These are phyloP conservation scores for Acanthis flammea DNA, from an alignment of 2,797 vertebrate genomes.

Conservation along the genomic window DNA sequence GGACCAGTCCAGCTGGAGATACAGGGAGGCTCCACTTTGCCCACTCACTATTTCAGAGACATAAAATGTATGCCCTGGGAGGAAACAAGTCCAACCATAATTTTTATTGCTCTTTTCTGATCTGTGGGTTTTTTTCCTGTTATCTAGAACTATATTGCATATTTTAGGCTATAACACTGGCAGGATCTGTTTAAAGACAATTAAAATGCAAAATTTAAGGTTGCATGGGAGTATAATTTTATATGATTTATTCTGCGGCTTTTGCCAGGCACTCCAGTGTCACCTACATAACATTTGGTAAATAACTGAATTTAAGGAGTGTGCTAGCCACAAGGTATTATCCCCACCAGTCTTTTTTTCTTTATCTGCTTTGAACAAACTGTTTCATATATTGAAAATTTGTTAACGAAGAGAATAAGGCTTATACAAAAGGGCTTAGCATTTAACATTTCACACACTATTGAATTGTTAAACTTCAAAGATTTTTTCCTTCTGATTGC, in stretches of 20 bases:
- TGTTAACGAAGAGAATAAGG: neutral
- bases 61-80: conserved; percentile 8
- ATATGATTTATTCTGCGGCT: conserved; percentile 44
- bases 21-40: neutral
- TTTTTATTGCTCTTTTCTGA: conserved; percentile 27
- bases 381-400: neutral
- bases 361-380: conserved; percentile 9
- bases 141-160: neutral
- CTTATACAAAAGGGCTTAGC: conserved; percentile 17
- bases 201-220: conserved; percentile 66
- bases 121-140: conserved; percentile 43
- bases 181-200: conserved; percentile 51
- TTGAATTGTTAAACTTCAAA: conserved; percentile 47
- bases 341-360: neutral
- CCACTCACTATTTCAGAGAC: neutral
- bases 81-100: conserved; percentile 18
- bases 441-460: conserved; percentile 34
- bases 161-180: conserved; percentile 29
- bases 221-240: conserved; percentile 41
- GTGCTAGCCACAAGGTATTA: conserved; percentile 15
- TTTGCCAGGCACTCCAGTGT: conserved; percentile 35
- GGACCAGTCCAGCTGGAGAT: rapidly evolving
- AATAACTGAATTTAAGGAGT: conserved; percentile 50
- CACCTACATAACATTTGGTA: conserved; percentile 62
- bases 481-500: conserved; percentile 42